phyloP scores from a whole-genome alignment of 2,888 invertebrate species.

The Mimachlamys varia region DNA sequence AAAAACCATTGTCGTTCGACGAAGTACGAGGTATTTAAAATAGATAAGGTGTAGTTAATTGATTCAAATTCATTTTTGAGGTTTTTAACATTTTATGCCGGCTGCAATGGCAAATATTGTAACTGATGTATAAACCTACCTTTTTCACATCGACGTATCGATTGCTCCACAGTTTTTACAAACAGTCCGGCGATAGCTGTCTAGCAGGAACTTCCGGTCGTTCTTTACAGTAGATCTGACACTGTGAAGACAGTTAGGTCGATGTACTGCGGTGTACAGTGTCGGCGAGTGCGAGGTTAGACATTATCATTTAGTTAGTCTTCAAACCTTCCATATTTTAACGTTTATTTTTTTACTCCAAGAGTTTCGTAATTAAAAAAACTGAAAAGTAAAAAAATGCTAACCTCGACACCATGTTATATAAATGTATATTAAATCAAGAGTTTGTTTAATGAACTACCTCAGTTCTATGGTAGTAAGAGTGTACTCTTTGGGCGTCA shows the following conservation, averaged over 20 bases:
- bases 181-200: slow-evolving; percentile 38
- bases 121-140: not conserved
- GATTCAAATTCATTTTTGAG: too few relatives aligned
- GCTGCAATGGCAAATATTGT: too few relatives aligned
- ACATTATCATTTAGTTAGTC: not conserved
- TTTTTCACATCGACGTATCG: slow-evolving; percentile 47
- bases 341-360: not conserved
- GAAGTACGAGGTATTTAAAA: too few relatives aligned
- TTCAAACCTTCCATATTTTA: not conserved
- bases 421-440: not conserved
- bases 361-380: not conserved
- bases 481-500: too few relatives aligned
- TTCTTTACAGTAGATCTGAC: not conserved
- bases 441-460: too few relatives aligned
- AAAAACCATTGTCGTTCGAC: too few relatives aligned
- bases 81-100: too few relatives aligned
- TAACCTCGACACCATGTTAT: not conserved
- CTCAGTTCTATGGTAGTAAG: too few relatives aligned
- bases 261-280: not conserved
- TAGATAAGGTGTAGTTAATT: too few relatives aligned
- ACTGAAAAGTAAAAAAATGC: not conserved
- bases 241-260: slow-evolving; percentile 21
- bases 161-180: slow-evolving; percentile 52
- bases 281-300: not conserved
- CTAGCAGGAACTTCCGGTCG: not conserved